Evolutionary conservation across 2,888 invertebrate genomes (phyloP), one percentile per base, ranked within the genome.

Genomic region (Euzophera pinguis): DNA sequence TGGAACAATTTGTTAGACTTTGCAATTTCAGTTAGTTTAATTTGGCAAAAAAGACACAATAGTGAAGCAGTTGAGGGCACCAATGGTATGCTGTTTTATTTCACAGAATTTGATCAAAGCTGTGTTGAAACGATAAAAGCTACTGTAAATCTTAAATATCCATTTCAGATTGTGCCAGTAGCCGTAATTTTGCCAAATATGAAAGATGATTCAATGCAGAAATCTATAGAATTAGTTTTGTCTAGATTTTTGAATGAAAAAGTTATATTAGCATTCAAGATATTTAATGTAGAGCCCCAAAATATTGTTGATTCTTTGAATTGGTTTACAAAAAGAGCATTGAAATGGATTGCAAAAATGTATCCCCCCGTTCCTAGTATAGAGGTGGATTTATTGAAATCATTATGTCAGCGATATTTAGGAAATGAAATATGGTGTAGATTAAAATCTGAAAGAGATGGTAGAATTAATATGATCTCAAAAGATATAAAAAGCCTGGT

Each of bases 381-480:
- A 37, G 91, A 93, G 82, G 90, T 94, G 67, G 91, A 93, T 68
- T 81, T 83, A 38, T 68, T 93, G 8, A 82, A 89, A 55, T 87
- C 90, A 1, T 92, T 93, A 62, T 78, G 94, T 52, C 78, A 91
- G 53, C 80, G 87, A 50, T 89, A 92, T 61, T 76, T 94, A 9
- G 92, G 92, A 4, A 91, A 91, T 53, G 93, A 93, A 76, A 84
- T 94, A 58, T 94, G 93, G 92, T 89, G 87, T 53, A 87, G 90
- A 60, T 80, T 94, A 37, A 81, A 78, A 64, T 65, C 72, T 41
- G 77, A 84, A 55, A 71, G 70, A 43, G 78, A 86, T 57, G 69
- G 73, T 13, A 75, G 88, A 43, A 86, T 92, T 60, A 72, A 75
- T 56, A 59, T 63, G 2, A 84, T 92, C 45, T 67, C 93, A 34